Conservation (phyloP, 2,797 vertebrate species). For the Valencia hispanica region DNA sequence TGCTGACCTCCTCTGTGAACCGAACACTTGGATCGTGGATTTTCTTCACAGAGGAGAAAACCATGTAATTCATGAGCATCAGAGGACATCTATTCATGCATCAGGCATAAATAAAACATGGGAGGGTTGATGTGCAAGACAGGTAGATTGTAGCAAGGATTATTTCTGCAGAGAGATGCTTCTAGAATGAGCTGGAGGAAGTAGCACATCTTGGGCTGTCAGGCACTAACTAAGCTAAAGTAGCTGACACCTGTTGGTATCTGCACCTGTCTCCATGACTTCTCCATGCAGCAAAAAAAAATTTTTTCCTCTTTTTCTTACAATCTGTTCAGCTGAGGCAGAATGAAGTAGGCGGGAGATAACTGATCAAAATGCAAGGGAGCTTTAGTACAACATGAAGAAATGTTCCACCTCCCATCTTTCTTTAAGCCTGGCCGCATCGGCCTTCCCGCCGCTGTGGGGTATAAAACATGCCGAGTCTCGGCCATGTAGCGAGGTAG, state of each 20-base stretch:
- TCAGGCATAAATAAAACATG: slow-evolving; percentile 74
- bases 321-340: slow-evolving; percentile 15
- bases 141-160: slow-evolving; percentile 65
- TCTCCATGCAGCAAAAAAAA: not conserved
- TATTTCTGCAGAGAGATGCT: slow-evolving; percentile 61
- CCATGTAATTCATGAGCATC: slow-evolving; percentile 59
- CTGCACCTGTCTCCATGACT: slow-evolving; percentile 13
- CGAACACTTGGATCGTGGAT: not conserved
- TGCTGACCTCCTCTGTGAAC: slow-evolving; percentile 43
- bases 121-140: slow-evolving; percentile 48
- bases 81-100: slow-evolving; percentile 68
- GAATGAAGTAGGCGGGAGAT: slow-evolving; percentile 23
- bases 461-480: no score
- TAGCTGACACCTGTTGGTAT: slow-evolving; percentile 38
- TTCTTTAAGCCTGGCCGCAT: not conserved
- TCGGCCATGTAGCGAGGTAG: no score
- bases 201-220: slow-evolving; percentile 50
- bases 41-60: slow-evolving; percentile 1
- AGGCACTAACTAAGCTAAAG: slow-evolving; percentile 43
- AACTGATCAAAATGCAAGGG: slow-evolving; percentile 21
- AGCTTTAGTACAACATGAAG: slow-evolving; percentile 31
- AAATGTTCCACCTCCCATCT: not conserved
- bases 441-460: no score
- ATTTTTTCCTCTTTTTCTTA: slow-evolving; percentile 10
- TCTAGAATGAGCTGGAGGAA: slow-evolving; percentile 26